A percentile compares a stretch with the other conserved stretches of the same genome.
Conservation (phyloP, 2,797 vertebrate species). For the Pteronotus mesoamericanus region DNA sequence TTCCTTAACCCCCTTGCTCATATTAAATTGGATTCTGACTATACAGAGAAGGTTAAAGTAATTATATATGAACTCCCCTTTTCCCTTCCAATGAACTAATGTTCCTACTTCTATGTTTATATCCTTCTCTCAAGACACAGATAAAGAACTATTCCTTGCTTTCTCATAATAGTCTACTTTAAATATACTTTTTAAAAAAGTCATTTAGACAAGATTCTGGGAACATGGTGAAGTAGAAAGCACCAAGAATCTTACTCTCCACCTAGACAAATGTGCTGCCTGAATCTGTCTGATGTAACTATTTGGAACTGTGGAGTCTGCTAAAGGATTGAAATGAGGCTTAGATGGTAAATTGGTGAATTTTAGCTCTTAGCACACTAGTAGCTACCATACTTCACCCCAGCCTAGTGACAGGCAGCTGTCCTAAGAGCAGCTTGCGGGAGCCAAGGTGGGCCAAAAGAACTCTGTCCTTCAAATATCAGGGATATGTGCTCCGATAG, state of each 20-base stretch:
- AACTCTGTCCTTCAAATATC: background rate
- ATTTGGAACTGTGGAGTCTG: background rate
- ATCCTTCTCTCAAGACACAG: background rate
- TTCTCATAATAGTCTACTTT: constrained; percentile 20
- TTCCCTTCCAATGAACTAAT: background rate
- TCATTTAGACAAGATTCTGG: background rate
- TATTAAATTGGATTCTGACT: constrained; percentile 40
- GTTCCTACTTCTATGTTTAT: background rate
- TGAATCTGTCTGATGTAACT: background rate
- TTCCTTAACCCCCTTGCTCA: background rate
- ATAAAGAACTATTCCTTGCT: background rate
- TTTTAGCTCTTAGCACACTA: constrained; percentile 3
- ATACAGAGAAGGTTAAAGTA: background rate
- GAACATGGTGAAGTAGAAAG: background rate
- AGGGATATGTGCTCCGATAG: background rate
- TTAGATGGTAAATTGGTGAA: background rate
- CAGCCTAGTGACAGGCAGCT: background rate
- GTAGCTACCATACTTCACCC: background rate
- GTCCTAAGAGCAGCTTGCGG: background rate
- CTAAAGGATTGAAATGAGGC: background rate
- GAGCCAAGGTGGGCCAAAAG: background rate
- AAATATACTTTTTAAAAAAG: constrained; percentile 23
- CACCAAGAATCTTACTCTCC: background rate
- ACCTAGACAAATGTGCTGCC: background rate
- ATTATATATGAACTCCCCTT: background rate